phyloP scores from a whole-genome alignment of 35 echinoderm and acorn worm species.

The Ptychodera flava region DNA sequence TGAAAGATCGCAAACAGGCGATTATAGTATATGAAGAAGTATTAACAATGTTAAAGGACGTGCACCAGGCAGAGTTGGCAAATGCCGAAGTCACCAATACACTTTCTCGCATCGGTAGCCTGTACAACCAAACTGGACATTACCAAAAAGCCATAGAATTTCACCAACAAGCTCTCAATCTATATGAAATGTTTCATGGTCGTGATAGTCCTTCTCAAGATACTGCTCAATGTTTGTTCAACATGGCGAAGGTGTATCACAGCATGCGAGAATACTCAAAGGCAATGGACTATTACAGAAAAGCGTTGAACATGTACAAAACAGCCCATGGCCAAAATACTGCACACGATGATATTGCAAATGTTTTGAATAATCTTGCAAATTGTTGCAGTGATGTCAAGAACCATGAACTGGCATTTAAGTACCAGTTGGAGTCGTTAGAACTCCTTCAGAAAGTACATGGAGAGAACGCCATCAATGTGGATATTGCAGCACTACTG shows the following conservation, averaged over 20 bases:
- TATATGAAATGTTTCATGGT: not conserved
- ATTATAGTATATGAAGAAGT: not conserved
- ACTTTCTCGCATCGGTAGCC: not conserved
- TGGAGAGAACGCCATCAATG: not conserved
- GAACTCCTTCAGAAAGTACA: not conserved
- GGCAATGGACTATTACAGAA: too few species aligned
- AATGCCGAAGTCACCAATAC: not conserved
- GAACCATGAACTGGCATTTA: too few species aligned
- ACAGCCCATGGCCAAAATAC: not conserved
- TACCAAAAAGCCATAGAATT: not conserved
- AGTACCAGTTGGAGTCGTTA: too few species aligned
- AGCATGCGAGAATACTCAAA: too few species aligned
- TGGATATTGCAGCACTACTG: not conserved
- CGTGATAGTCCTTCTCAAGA: not conserved
- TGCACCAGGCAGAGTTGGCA: too few species aligned
- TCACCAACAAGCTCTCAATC: not conserved
- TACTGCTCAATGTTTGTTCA: not conserved
- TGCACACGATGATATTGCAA: too few species aligned
- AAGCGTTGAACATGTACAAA: too few species aligned
- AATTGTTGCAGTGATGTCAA: too few species aligned
- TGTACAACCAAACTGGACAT: not conserved
- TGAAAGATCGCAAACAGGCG: not conserved
- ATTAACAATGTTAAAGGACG: too few species aligned
- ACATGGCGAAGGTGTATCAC: not conserved
- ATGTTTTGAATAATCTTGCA: too few species aligned